Conservation (phyloP, 2,888 invertebrate genomes). For the Iphiclides podalirius region DNA sequence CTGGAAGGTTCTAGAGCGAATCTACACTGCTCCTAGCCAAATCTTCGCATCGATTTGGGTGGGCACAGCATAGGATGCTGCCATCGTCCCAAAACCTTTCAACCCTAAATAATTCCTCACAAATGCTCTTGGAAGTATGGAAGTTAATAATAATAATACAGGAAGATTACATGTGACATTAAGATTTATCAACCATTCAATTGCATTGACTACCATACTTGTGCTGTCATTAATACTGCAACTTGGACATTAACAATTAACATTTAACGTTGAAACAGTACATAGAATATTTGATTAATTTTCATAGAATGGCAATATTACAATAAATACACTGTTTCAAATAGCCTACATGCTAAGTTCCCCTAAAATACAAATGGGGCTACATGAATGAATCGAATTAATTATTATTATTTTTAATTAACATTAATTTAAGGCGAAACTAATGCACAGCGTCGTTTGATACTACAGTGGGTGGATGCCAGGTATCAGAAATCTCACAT, state of each 20-base stretch:
- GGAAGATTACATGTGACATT: constrained; percentile 24
- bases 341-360: constrained; percentile 56
- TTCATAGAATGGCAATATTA: constrained; percentile 53
- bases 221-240: constrained; percentile 16
- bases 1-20: constrained; percentile 48
- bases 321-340: constrained; percentile 33
- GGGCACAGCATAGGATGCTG: constrained; percentile 70
- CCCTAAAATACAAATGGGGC: constrained; percentile 55
- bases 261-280: constrained; percentile 27
- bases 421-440: constrained; percentile 59
- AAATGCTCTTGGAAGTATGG: constrained; percentile 41
- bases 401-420: constrained; percentile 50
- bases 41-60: constrained; percentile 67
- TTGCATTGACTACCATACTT: constrained; percentile 4
- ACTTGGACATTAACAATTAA: constrained; percentile 17
- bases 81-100: constrained; percentile 50
- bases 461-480: constrained; percentile 29
- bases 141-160: constrained; percentile 38
- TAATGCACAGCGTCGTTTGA: constrained; percentile 49
- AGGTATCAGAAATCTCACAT: constrained; percentile 55
- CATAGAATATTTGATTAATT: constrained; percentile 35
- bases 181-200: constrained; percentile 3
- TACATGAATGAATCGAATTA: constrained; percentile 71
- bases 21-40: constrained; percentile 68
- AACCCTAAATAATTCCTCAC: constrained; percentile 45